Evolutionary conservation across 1,140 invertebrate species (phyloP).

Genomic region (Cylas formicarius): DNA sequence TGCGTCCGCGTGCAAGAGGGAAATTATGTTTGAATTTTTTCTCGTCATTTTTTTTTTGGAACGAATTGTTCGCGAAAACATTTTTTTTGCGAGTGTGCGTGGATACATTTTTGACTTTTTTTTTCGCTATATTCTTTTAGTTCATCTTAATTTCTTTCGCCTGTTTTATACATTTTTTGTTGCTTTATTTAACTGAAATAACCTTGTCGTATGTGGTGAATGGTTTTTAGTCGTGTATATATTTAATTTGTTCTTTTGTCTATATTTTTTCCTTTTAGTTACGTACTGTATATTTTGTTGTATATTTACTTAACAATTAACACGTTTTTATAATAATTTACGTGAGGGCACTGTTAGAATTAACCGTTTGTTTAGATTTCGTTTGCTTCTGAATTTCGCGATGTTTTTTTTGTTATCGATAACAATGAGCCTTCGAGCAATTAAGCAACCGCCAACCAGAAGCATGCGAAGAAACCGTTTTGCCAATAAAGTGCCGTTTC

Average conservation of each 20-base stretch:
- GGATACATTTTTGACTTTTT: background rate
- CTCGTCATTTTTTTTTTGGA: too few relatives aligned
- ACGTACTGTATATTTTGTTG: conserved; percentile 13
- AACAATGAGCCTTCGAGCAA: too few relatives aligned
- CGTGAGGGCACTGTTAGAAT: conserved; percentile 17
- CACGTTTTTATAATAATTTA: conserved; percentile 17
- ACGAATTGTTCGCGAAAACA: too few relatives aligned
- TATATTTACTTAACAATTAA: conserved; percentile 20
- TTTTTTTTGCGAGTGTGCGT: too few relatives aligned
- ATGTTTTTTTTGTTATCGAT: background rate
- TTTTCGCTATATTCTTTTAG: conserved; percentile 4
- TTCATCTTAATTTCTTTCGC: too few relatives aligned
- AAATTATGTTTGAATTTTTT: too few relatives aligned
- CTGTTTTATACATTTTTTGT: conserved; percentile 7
- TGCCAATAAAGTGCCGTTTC: too few relatives aligned
- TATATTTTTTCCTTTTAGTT: conserved; percentile 5
- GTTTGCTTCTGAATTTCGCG: conserved; percentile 6
- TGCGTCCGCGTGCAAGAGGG: too few relatives aligned
- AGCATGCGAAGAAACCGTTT: too few relatives aligned
- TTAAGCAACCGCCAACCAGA: too few relatives aligned
- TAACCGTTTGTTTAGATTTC: conserved; percentile 20
- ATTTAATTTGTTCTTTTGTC: conserved; percentile 1
- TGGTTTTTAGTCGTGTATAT: conserved; percentile 12
- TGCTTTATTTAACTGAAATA: conserved; percentile 14
- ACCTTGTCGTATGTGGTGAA: conserved; percentile 15